Evolutionary conservation across 2,888 invertebrate genomes (phyloP), one percentile per base, ranked within the genome.

Genomic region (Calliopum simillimum): DNA sequence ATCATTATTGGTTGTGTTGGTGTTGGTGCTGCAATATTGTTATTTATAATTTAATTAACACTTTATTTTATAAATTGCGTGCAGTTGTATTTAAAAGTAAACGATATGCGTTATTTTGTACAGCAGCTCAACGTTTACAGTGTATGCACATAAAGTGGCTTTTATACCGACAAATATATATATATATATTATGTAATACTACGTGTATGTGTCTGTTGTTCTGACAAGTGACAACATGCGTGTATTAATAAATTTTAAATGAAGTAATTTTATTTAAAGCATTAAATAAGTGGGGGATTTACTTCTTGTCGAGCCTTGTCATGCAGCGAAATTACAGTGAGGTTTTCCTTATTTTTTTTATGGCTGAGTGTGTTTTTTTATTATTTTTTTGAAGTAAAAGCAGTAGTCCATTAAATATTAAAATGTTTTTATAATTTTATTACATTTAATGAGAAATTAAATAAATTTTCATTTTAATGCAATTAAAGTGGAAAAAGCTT

Each of bases 31-130:
- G 64, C 43, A 47, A 33, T 3, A 8, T 3, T 67, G 59, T 51
- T 47, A 67, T 67, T n/a, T 67, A 67, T 67, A 67, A 67, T 67
- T 67, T 67, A 67, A 67, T 67, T 59, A 67, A 67, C 67, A 67
- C 67, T 67, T 67, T 49, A 67, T 67, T 59, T 51, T 16, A 59
- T 56, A 41, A 49, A 41, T 33, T 33, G 49, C 49, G 8, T 49
- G 67, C 58, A 46, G 66, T 59, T 67, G 59, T 41, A 67, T 58
- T 67, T 58, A n/a, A 33, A 59, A 58, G 67, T 43, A 49, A 49
- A 59, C 25, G 41, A 67, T 58, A 33, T 46, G 56, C 19, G 23
- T 19, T 53, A 11, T 16, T 1, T 33, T 8, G n/a, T n/a, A 5
- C 33, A 33, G 33, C 8, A 6, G n/a, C n/a, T n/a, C n/a, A 33